These are phyloP conservation scores for Alosa sapidissima DNA, from an alignment of 2,797 vertebrate genomes.

Conservation along the genomic window DNA sequence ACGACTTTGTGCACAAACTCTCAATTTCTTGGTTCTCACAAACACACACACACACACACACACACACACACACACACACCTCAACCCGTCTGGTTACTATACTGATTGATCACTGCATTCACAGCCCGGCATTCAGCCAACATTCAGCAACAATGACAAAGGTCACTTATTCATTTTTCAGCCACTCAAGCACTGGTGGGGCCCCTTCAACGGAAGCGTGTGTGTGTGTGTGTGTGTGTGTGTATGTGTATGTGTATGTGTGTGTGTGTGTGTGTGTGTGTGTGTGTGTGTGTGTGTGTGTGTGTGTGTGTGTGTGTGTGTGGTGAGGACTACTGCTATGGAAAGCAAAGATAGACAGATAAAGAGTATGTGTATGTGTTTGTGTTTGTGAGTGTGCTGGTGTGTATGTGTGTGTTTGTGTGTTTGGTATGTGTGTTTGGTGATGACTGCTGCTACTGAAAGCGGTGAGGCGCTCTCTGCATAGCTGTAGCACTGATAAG, in stretches of 20 bases:
- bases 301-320: not conserved
- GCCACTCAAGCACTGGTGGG: too few species aligned
- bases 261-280: not conserved
- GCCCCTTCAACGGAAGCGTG: not conserved
- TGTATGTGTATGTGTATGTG: not conserved
- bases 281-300: not conserved
- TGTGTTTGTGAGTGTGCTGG: not conserved
- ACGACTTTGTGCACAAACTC: too few species aligned
- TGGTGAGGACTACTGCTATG: not conserved
- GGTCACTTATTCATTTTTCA: not conserved
- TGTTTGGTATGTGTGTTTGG: not conserved
- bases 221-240: not conserved
- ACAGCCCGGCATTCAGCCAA: not conserved
- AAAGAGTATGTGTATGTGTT: not conserved
- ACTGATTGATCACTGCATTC: too few species aligned
- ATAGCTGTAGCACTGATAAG: not conserved
- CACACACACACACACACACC: not conserved
- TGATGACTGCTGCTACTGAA: not conserved
- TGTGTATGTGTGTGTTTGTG: not conserved
- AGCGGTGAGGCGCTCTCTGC: not conserved
- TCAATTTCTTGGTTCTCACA: not conserved
- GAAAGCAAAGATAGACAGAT: too few species aligned
- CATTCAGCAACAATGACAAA: not conserved
- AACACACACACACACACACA: not conserved
- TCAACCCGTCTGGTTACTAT: not conserved